A percentile compares a stretch with the other conserved stretches of the same genome.
These are phyloP conservation scores for Agrotis exclamationis DNA, from an alignment of 2,888 invertebrate genomes.

Conservation along the genomic window DNA sequence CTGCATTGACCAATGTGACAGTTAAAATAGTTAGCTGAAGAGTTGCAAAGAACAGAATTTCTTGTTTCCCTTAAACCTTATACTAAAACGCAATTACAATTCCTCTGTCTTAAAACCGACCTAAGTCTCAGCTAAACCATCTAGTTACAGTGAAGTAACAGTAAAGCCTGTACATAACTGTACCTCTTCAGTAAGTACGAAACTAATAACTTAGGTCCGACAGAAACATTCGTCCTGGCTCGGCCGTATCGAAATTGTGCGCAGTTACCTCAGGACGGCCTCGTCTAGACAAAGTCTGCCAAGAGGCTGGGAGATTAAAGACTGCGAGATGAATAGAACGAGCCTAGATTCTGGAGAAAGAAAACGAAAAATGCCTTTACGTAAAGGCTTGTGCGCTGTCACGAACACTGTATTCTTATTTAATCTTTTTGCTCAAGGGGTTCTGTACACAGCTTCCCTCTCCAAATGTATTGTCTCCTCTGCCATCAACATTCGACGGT, in stretches of 20 bases:
- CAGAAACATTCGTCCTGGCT: slow-evolving; percentile 68
- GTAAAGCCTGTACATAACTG: slow-evolving; percentile 59
- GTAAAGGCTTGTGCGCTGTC: slow-evolving; percentile 87
- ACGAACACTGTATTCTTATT: slow-evolving; percentile 88
- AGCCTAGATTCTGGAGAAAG: slow-evolving; percentile 80
- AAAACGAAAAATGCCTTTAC: slow-evolving; percentile 88
- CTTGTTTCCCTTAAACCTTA: neutral
- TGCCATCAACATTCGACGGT: slow-evolving; percentile 27
- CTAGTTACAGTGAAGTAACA: slow-evolving; percentile 58
- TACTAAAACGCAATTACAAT: slow-evolving; percentile 6
- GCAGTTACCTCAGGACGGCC: slow-evolving; percentile 71
- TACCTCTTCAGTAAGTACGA: slow-evolving; percentile 56
- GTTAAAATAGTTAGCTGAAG: too few relatives aligned
- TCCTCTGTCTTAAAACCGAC: slow-evolving; percentile 14
- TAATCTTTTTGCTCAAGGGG: slow-evolving; percentile 84
- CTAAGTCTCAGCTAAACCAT: slow-evolving; percentile 39
- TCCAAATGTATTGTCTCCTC: slow-evolving; percentile 69
- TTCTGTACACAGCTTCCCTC: slow-evolving; percentile 76
- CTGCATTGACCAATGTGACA: too few relatives aligned
- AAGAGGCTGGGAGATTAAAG: slow-evolving; percentile 86
- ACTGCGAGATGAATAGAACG: slow-evolving; percentile 86
- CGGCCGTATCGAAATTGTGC: slow-evolving; percentile 77
- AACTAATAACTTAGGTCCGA: slow-evolving; percentile 65
- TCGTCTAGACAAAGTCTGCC: slow-evolving; percentile 86
- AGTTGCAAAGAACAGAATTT: neutral